Evolutionary conservation across 2,888 invertebrate species (phyloP).

Genomic region (Octonoba sinensis): DNA sequence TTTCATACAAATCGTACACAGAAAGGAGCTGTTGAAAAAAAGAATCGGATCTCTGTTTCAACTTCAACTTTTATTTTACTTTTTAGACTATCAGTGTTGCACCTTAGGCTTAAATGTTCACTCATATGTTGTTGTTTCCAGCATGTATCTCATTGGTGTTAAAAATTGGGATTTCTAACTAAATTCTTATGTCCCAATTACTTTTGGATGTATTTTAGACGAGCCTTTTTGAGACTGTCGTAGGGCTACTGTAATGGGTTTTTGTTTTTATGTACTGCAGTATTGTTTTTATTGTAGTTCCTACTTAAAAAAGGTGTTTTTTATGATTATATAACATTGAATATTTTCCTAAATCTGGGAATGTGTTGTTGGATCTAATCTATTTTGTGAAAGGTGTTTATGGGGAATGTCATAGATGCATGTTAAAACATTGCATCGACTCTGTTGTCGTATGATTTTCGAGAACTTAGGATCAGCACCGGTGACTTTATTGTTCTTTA

Average conservation of each 20-base stretch:
- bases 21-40: too few species aligned
- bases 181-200: neutral
- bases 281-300: slow-evolving; percentile 3
- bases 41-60: slow-evolving; percentile 24
- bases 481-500: too few species aligned
- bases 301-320: neutral
- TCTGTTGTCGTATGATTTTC: too few species aligned
- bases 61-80: slow-evolving; percentile 25
- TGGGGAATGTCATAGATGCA: slow-evolving; percentile 13
- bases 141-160: neutral
- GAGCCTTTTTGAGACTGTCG: neutral
- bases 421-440: neutral
- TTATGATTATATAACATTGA: too few species aligned
- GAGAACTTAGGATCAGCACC: too few species aligned
- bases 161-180: neutral
- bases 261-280: neutral
- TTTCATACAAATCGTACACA: too few species aligned
- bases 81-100: slow-evolving; percentile 16
- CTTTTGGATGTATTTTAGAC: slow-evolving; percentile 17
- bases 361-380: too few species aligned
- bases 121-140: slow-evolving; percentile 5
- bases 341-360: too few species aligned
- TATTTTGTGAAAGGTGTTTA: neutral
- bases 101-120: slow-evolving; percentile 20
- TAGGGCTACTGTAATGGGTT: neutral